Percentiles rank a stretch among this genome's conserved stretches.
Evolutionary conservation across 2,888 invertebrate genomes (phyloP).

Genomic region (Cremastinae sp.): DNA sequence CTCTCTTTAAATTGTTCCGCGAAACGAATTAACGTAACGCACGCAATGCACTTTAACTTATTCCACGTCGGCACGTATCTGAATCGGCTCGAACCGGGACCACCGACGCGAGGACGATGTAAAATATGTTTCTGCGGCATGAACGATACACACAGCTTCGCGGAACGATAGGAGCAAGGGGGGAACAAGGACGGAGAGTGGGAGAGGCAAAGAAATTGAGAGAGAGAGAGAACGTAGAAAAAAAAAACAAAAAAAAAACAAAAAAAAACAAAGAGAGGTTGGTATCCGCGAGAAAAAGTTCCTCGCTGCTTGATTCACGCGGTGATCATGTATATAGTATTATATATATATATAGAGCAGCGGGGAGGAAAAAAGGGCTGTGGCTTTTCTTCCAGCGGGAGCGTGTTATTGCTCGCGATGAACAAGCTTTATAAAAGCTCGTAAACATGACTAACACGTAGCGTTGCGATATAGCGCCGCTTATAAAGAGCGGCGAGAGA

Average conservation of each 20-base stretch:
- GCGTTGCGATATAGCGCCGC: constrained; percentile 5
- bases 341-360: too few species aligned
- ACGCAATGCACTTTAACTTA: constrained; percentile 77
- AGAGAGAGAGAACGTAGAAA: constrained; percentile 18
- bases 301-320: constrained; percentile 22
- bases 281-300: constrained; percentile 36
- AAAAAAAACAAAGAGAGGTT: too few species aligned
- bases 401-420: constrained; percentile 14
- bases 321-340: constrained; percentile 6
- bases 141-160: constrained; percentile 64
- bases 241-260: too few species aligned
- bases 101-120: constrained; percentile 61
- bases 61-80: constrained; percentile 70
- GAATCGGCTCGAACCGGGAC: constrained; percentile 43
- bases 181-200: constrained; percentile 6
- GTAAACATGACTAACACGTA: constrained; percentile 35
- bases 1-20: constrained; percentile 72
- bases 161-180: constrained; percentile 5
- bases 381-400: background rate
- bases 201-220: constrained; percentile 7
- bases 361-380: too few species aligned
- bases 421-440: constrained; percentile 22
- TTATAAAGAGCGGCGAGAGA: background rate
- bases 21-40: constrained; percentile 77
- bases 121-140: constrained; percentile 72